These are phyloP conservation scores for Ectemnius lituratus DNA, from an alignment of 2,888 invertebrate genomes.

Conservation along the genomic window DNA sequence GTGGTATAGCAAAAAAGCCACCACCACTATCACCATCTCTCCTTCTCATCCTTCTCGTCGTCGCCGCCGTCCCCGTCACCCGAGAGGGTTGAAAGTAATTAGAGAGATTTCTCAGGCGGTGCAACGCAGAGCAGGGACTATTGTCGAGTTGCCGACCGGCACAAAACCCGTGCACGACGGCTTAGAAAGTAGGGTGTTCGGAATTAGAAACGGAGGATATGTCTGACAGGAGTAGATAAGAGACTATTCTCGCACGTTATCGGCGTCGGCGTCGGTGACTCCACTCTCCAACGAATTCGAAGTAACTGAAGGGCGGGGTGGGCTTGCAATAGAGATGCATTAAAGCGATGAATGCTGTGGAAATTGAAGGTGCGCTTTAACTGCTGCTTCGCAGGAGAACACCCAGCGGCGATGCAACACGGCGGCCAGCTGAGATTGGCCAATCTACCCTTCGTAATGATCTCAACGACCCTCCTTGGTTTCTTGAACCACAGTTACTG, in stretches of 20 bases:
- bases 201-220: conserved; percentile 33
- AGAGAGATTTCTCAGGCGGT: conserved; percentile 46
- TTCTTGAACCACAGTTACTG: conserved; percentile 73
- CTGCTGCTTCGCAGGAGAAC: conserved; percentile 82
- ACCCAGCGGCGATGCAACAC: conserved; percentile 92
- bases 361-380: conserved; percentile 48
- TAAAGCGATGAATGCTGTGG: conserved; percentile 30
- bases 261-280: not conserved
- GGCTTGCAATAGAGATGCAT: conserved; percentile 36
- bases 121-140: conserved; percentile 29
- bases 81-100: conserved; percentile 46
- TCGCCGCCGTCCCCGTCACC: not conserved
- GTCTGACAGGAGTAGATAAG: conserved; percentile 46
- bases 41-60: too few species aligned
- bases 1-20: conserved; percentile 36
- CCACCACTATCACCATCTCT: not conserved
- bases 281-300: not conserved
- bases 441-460: conserved; percentile 85
- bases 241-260: conserved; percentile 23
- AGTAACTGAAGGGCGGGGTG: not conserved
- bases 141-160: conserved; percentile 26
- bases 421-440: conserved; percentile 83
- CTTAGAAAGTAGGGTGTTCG: conserved; percentile 40
- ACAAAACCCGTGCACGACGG: conserved; percentile 35
- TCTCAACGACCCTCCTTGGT: conserved; percentile 84